Conservation (phyloP, 1,140 invertebrate genomes). For the Drosophila hydei region DNA sequence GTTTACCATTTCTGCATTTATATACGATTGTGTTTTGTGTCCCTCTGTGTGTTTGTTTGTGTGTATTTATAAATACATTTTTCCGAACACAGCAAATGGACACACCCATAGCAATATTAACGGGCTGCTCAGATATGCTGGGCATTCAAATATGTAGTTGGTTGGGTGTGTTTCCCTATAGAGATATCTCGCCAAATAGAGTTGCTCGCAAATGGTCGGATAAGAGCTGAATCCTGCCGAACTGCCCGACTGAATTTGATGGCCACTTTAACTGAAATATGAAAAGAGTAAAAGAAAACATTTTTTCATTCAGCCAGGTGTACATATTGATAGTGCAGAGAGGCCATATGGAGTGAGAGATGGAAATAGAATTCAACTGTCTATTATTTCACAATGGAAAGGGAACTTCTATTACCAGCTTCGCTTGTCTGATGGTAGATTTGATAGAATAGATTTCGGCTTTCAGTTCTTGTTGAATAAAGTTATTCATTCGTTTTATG, state of each 20-base stretch:
- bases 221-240: slow-evolving; percentile 16
- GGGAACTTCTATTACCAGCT: no score
- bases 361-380: no score
- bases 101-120: slow-evolving; percentile 52
- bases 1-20: slow-evolving; percentile 54
- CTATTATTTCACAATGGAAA: no score
- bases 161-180: slow-evolving; percentile 14
- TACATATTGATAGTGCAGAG: no score
- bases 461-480: no score
- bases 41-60: slow-evolving; percentile 24
- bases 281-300: slow-evolving; percentile 1
- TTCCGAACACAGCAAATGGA: slow-evolving; percentile 51
- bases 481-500: no score
- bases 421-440: no score
- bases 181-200: slow-evolving; percentile 22
- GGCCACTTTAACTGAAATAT: slow-evolving; percentile 47
- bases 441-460: no score
- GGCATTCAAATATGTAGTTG: slow-evolving; percentile 23
- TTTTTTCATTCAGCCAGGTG: no score
- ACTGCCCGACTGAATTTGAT: slow-evolving; percentile 41
- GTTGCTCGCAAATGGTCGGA: slow-evolving; percentile 17
- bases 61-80: slow-evolving; percentile 72
- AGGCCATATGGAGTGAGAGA: background rate
- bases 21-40: slow-evolving; percentile 34
- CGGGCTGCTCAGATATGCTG: slow-evolving; percentile 24